Conservation (phyloP, 2,113 vertebrate species). For the Dicerorhinus sumatrensis region DNA sequence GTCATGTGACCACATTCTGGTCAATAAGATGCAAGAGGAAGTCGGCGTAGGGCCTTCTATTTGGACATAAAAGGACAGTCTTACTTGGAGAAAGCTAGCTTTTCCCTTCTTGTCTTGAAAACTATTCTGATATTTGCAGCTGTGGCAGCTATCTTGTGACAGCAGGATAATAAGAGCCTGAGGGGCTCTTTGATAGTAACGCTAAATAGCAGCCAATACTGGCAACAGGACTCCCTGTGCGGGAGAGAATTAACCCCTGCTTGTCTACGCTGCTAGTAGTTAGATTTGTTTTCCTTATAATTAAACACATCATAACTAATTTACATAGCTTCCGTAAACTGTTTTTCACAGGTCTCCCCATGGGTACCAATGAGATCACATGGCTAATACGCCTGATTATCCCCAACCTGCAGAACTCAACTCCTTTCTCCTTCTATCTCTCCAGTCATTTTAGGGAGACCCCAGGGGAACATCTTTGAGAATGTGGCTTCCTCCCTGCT, state of each 20-base stretch:
- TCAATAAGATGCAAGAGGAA: neutral
- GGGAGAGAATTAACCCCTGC: neutral
- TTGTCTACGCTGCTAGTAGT: neutral
- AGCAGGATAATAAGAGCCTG: conserved; percentile 58
- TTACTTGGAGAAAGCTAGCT: conserved; percentile 43
- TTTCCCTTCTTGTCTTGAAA: conserved; percentile 55
- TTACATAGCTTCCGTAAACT: neutral
- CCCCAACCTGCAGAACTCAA: neutral
- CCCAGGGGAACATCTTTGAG: neutral
- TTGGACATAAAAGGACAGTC: conserved; percentile 22
- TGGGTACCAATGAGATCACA: neutral
- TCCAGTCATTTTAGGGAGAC: neutral
- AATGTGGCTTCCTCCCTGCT: neutral
- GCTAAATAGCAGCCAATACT: conserved; percentile 49
- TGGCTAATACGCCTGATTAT: neutral
- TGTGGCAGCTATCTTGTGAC: conserved; percentile 52
- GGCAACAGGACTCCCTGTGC: neutral
- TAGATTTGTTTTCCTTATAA: neutral
- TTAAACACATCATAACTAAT: neutral
- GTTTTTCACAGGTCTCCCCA: neutral
- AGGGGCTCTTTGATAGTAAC: conserved; percentile 53
- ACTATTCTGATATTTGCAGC: conserved; percentile 36
- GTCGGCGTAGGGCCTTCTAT: neutral
- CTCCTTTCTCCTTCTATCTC: neutral
- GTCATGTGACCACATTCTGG: neutral